These are phyloP conservation scores for rabbit (Oryctolagus cuniculus) DNA, from an alignment of 2,113 vertebrate species.

Conservation along the genomic window mOryCun1.1 NC_091437.1:57895001-57895500, in stretches of 20 bases:
- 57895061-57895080: background rate
- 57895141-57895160: background rate
- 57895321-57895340: background rate
- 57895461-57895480: background rate
- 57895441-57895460: background rate
- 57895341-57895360: background rate
- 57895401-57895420: background rate
- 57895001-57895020: too few species aligned
- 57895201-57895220: background rate
- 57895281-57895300: background rate
- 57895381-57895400: background rate
- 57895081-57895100: conserved; percentile 14
- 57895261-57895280: background rate
- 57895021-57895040: too few species aligned
- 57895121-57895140: background rate
- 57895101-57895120: background rate
- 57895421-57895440: background rate
- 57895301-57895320: background rate
- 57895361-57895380: background rate
- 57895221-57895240: background rate
- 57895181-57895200: conserved; percentile 18
- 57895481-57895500: background rate
- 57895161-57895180: background rate
- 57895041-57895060: too few species aligned
- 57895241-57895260: background rate